Evolutionary conservation across 2,113 vertebrate species (phyloP).

Genomic region (Eublepharis macularius): DNA sequence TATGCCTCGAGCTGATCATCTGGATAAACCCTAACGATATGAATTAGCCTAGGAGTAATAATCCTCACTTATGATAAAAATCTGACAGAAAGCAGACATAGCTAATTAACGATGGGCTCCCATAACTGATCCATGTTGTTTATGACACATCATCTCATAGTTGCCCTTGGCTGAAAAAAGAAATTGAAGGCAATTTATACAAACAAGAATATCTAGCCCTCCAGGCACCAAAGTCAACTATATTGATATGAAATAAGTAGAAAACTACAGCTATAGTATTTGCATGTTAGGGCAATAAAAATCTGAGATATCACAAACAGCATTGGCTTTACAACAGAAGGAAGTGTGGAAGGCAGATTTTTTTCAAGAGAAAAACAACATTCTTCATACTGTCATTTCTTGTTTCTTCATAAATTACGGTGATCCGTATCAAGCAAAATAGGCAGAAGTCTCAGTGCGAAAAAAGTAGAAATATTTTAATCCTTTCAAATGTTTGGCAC

Average conservation of each 20-base stretch:
- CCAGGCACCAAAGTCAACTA: background rate
- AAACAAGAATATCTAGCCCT: background rate
- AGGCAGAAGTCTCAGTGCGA: background rate
- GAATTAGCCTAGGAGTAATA: slow-evolving; percentile 7
- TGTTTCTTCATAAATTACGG: background rate
- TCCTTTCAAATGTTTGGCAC: background rate
- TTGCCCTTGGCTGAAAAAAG: slow-evolving; percentile 5
- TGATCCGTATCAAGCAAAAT: background rate
- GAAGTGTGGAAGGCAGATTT: slow-evolving; percentile 4
- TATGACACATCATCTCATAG: background rate
- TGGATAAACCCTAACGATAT: background rate
- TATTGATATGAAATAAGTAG: background rate
- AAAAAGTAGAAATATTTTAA: background rate
- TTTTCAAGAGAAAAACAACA: background rate
- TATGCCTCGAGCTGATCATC: slow-evolving; percentile 7
- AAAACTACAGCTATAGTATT: background rate
- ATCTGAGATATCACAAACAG: slow-evolving; percentile 3
- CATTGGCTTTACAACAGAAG: slow-evolving; percentile 38
- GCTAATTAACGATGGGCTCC: background rate
- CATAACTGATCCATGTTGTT: background rate
- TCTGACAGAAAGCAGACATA: slow-evolving; percentile 11
- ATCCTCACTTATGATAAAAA: slow-evolving; percentile 6
- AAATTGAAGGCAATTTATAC: background rate
- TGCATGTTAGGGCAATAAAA: slow-evolving; percentile 31
- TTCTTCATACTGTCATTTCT: slow-evolving; percentile 1